Conservation (phyloP, 2,888 invertebrate genomes). For the Encarsia formosa region DNA sequence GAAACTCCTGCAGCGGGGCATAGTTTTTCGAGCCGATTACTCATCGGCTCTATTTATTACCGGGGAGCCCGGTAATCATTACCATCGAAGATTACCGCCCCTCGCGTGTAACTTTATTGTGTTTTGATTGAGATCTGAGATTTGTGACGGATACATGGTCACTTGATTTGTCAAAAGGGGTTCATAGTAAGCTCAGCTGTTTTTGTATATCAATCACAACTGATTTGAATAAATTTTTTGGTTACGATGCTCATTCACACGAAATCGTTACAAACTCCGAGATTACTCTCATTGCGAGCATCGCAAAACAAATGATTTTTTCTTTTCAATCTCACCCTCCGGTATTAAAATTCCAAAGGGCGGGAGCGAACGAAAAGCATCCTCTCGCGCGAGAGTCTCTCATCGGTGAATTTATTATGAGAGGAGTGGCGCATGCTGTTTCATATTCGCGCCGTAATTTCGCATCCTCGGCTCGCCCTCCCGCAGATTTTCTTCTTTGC, state of each 20-base stretch:
- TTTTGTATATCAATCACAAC: too few species aligned
- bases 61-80: background rate
- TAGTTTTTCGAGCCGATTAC: background rate
- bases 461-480: too few species aligned
- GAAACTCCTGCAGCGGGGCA: background rate
- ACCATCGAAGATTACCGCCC: too few species aligned
- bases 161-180: too few species aligned
- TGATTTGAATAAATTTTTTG: too few species aligned
- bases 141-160: background rate
- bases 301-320: background rate
- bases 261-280: too few species aligned
- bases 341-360: background rate
- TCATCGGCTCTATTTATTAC: constrained; percentile 3
- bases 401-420: too few species aligned
- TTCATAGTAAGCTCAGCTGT: too few species aligned
- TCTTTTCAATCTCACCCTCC: background rate
- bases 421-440: background rate
- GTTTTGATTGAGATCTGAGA: background rate
- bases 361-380: background rate
- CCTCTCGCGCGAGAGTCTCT: background rate
- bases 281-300: too few species aligned
- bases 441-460: background rate
- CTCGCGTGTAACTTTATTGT: background rate
- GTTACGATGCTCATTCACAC: too few species aligned
- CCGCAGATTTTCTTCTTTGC: background rate